Evolutionary conservation across 2,888 invertebrate genomes (phyloP).

Genomic region (Drosophila kuntzei): DNA sequence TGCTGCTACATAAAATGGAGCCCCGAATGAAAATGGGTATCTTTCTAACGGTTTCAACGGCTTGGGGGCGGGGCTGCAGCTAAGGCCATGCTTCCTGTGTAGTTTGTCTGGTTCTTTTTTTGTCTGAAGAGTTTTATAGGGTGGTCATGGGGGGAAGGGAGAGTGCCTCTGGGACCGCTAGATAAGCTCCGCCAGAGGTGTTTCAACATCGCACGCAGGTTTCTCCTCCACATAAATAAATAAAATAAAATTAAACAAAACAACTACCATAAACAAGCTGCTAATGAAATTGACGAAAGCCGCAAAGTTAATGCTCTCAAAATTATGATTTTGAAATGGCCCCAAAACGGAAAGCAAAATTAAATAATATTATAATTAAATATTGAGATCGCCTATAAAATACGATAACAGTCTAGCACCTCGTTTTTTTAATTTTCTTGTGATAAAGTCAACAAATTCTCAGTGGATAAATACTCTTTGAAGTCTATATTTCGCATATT

Average conservation of each 20-base stretch:
- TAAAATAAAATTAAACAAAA: conserved; percentile 7
- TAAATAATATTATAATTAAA: neutral
- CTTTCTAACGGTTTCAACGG: conserved; percentile 13
- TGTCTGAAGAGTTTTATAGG: neutral
- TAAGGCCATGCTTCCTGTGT: neutral
- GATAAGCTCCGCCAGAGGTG: conserved; percentile 53
- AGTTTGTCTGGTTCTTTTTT: conserved; percentile 2
- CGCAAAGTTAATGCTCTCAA: conserved; percentile 35
- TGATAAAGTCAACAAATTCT: neutral
- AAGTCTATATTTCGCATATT: neutral
- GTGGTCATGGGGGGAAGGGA: neutral
- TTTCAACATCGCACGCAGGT: conserved; percentile 26
- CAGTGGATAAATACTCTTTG: neutral
- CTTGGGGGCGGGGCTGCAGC: neutral
- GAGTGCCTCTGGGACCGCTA: conserved; percentile 7
- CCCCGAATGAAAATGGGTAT: conserved; percentile 29
- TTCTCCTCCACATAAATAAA: neutral
- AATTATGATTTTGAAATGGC: conserved; percentile 4
- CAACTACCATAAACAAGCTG: conserved; percentile 13
- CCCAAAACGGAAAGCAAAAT: neutral
- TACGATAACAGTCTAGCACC: neutral
- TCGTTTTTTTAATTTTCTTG: neutral
- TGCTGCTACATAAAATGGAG: conserved; percentile 79
- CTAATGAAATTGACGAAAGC: conserved; percentile 20
- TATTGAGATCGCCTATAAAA: no score